phyloP scores from a whole-genome alignment of 2,113 vertebrate species.

The Mus spicilegus region DNA sequence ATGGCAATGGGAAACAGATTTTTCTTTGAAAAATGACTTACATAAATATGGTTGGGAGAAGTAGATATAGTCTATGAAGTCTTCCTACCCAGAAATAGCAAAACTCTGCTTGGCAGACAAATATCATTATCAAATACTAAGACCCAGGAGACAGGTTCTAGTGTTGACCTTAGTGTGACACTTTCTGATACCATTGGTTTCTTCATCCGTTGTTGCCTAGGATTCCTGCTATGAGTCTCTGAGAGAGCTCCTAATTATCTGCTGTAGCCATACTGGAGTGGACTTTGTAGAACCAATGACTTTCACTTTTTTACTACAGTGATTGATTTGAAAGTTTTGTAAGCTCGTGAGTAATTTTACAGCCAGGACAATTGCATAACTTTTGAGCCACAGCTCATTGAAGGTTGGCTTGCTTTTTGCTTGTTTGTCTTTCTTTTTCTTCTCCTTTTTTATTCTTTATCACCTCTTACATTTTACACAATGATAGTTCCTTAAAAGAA shows the following conservation, averaged over 20 bases:
- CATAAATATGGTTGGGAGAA: background rate
- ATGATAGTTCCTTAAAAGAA: background rate
- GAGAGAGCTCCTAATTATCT: background rate
- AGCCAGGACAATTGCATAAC: background rate
- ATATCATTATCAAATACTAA: background rate
- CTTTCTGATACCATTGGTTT: background rate
- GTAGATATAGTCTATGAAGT: background rate
- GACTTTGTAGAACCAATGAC: background rate
- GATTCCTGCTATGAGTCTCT: background rate
- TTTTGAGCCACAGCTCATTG: background rate
- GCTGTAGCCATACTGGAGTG: too few species aligned
- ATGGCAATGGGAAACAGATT: background rate
- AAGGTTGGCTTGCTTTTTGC: background rate
- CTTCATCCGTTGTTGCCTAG: background rate
- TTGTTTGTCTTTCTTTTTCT: background rate
- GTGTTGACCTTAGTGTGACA: background rate
- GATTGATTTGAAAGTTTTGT: background rate
- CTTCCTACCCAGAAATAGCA: background rate
- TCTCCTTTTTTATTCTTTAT: background rate
- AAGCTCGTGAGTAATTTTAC: conserved; percentile 1
- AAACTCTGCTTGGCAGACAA: background rate
- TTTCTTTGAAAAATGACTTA: background rate
- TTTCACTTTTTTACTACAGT: background rate
- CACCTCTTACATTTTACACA: background rate
- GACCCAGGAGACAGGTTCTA: too few species aligned